These are phyloP conservation scores for Olivierus martensii DNA, from an alignment of 1,140 invertebrate genomes.

Conservation along the genomic window DNA sequence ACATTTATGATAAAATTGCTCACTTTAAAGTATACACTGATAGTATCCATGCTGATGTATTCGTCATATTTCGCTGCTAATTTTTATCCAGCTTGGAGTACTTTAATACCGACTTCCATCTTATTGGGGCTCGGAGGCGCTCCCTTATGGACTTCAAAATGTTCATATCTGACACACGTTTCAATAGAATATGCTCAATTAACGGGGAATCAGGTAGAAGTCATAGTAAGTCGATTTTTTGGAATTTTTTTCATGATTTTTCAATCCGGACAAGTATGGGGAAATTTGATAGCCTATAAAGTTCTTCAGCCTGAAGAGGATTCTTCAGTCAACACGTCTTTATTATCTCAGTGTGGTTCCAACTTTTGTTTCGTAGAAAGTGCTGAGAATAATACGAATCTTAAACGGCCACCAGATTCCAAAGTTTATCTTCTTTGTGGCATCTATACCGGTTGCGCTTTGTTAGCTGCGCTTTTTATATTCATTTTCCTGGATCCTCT, in stretches of 20 bases:
- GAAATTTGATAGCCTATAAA: slow-evolving; percentile 78
- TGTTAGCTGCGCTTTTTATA: slow-evolving; percentile 70
- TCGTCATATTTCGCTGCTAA: slow-evolving; percentile 85
- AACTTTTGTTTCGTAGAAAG: slow-evolving; percentile 7
- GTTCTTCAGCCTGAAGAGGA: slow-evolving; percentile 21
- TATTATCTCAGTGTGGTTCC: slow-evolving; percentile 15
- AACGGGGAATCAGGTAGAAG: slow-evolving; percentile 53
- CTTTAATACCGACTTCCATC: slow-evolving; percentile 80
- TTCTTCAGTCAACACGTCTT: slow-evolving; percentile 12
- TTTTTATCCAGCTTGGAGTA: slow-evolving; percentile 77
- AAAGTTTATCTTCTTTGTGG: slow-evolving; percentile 75
- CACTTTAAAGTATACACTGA: slow-evolving; percentile 90
- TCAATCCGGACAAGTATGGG: slow-evolving; percentile 89
- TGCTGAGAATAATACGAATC: slow-evolving; percentile 25
- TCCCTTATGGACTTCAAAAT: slow-evolving; percentile 92
- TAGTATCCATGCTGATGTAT: slow-evolving; percentile 79
- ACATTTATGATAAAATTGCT: slow-evolving; percentile 74
- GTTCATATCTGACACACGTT: slow-evolving; percentile 85
- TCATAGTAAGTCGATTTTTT: slow-evolving; percentile 87
- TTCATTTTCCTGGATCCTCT: slow-evolving; percentile 77
- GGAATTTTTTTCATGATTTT: slow-evolving; percentile 96
- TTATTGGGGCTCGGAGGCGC: slow-evolving; percentile 76
- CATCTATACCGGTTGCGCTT: slow-evolving; percentile 74
- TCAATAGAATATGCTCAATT: slow-evolving; percentile 51
- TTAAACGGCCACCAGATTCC: slow-evolving; percentile 57